A percentile compares a stretch with the other conserved stretches of the same genome.
Evolutionary conservation across 1,140 invertebrate genomes (phyloP).

Genomic region (Mercenaria mercenaria): DNA sequence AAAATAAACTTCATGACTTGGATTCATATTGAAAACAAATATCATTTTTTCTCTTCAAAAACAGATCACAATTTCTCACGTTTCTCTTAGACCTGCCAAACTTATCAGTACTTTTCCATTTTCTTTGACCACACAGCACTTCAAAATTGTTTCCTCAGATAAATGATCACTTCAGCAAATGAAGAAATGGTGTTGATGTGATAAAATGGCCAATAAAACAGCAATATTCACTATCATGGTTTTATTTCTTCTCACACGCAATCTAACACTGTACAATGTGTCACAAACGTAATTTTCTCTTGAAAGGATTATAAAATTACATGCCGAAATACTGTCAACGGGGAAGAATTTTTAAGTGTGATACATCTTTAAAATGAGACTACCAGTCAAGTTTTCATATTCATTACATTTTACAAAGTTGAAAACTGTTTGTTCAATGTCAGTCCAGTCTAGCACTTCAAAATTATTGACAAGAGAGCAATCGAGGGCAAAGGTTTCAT

Average conservation of each 20-base stretch:
- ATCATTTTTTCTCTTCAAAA: no score
- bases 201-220: conserved; percentile 42
- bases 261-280: neutral
- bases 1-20: no score
- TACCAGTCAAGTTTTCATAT: neutral
- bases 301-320: neutral
- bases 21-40: no score
- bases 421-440: neutral
- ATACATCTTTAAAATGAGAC: neutral
- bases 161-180: conserved; percentile 33
- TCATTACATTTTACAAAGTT: neutral
- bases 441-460: neutral
- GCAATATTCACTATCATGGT: neutral
- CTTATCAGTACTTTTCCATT: neutral
- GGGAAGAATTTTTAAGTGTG: neutral
- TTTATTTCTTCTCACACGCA: conserved; percentile 46
- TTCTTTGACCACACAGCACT: neutral
- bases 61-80: neutral
- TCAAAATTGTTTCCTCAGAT: neutral
- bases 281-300: neutral
- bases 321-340: neutral
- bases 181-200: conserved; percentile 35
- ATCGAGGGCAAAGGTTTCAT: neutral
- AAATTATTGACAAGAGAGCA: neutral
- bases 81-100: neutral